These are phyloP conservation scores for Copsychus sechellarum DNA, from an alignment of 2,113 vertebrate genomes.

Conservation along the genomic window DNA sequence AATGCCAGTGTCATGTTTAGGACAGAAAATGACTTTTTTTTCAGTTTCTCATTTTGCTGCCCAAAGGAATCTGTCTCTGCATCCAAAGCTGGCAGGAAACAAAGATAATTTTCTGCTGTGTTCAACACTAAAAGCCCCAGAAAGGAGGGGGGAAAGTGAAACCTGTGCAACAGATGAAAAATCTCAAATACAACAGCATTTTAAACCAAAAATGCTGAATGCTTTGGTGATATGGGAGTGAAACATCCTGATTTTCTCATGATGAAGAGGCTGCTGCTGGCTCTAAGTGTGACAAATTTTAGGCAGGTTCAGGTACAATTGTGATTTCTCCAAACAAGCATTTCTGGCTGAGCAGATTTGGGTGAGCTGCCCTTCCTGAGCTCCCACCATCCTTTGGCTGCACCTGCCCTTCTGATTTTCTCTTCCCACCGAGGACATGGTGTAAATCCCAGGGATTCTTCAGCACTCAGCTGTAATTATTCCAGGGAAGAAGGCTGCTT, in stretches of 20 bases:
- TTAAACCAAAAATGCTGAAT: not conserved
- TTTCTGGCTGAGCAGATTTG: not conserved
- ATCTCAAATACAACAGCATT: not conserved
- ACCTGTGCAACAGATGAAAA: not conserved
- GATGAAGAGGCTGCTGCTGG: not conserved
- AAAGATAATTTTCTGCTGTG: not conserved
- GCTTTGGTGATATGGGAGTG: not conserved
- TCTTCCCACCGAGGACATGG: fast-evolving
- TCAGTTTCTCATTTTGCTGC: not conserved
- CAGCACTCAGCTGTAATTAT: not conserved
- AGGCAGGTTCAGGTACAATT: no score
- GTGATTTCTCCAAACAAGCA: not conserved
- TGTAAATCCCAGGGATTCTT: conserved; percentile 18
- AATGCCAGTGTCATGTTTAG: not conserved
- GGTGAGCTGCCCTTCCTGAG: not conserved
- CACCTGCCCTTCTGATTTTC: not conserved
- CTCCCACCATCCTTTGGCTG: not conserved
- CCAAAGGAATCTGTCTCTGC: not conserved
- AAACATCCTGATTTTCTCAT: not conserved
- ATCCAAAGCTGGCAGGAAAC: not conserved
- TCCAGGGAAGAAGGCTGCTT: not conserved
- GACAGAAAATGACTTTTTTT: not conserved
- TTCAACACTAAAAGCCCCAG: not conserved
- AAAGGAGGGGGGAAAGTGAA: not conserved
- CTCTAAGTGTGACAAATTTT: not conserved